These are phyloP conservation scores for Salarias fasciatus DNA, from an alignment of 2,797 vertebrate genomes.

Conservation along the genomic window DNA sequence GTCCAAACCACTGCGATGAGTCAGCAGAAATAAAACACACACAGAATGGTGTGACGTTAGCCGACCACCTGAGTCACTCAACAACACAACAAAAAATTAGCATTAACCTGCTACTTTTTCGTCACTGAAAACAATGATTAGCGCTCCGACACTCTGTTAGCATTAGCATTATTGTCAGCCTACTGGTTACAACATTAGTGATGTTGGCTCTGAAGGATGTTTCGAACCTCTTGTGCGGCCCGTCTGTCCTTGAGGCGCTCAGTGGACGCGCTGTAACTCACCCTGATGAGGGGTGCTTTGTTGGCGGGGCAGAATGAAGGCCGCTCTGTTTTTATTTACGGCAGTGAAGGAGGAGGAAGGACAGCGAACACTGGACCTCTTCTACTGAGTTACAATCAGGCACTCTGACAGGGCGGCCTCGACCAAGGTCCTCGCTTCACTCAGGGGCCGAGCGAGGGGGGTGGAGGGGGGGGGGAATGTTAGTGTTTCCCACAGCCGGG, in stretches of 20 bases:
- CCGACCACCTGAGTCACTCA: too few relatives aligned
- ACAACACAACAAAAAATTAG: too few relatives aligned
- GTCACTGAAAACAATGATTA: too few relatives aligned
- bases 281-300: conserved; percentile 53
- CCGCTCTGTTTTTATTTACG: conserved; percentile 52
- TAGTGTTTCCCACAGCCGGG: conserved; percentile 58
- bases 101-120: too few relatives aligned
- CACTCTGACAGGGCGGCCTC: conserved; percentile 37
- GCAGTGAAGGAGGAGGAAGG: conserved; percentile 44
- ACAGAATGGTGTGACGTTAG: too few relatives aligned
- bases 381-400: conserved; percentile 58
- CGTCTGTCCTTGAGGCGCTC: conserved; percentile 61
- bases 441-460: conserved; percentile 6
- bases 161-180: too few relatives aligned
- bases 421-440: conserved; percentile 22
- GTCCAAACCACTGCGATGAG: too few relatives aligned
- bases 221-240: too few relatives aligned
- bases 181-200: too few relatives aligned
- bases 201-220: too few relatives aligned
- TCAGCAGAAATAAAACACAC: too few relatives aligned
- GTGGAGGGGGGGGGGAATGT: conserved; percentile 23
- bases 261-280: conserved; percentile 45
- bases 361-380: conserved; percentile 65
- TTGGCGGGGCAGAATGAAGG: conserved; percentile 56
- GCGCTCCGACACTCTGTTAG: too few relatives aligned